phyloP scores from a whole-genome alignment of 2,888 invertebrate species.

The Pyralis farinalis region DNA sequence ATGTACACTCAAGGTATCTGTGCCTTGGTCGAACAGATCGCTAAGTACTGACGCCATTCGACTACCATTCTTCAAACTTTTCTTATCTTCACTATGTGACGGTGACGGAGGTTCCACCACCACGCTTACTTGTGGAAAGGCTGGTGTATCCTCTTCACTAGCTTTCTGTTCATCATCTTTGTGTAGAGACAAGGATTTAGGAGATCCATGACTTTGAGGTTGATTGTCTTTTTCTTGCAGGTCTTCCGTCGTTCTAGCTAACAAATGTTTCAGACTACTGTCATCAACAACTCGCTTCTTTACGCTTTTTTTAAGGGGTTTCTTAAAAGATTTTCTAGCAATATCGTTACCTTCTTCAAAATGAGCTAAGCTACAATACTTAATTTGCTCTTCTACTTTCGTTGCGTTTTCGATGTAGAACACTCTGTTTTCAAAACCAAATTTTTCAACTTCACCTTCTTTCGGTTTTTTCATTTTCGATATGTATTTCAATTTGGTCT shows the following conservation, averaged over 20 bases:
- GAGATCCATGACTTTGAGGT: constrained; percentile 21
- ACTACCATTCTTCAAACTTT: constrained; percentile 61
- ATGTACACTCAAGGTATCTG: constrained; percentile 64
- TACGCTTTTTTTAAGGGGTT: constrained; percentile 61
- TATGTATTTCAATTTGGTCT: constrained; percentile 80
- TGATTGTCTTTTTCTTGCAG: constrained; percentile 34
- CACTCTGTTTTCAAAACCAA: constrained; percentile 87
- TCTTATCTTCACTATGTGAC: constrained; percentile 82
- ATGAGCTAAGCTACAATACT: constrained; percentile 89
- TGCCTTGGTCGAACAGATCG: constrained; percentile 65
- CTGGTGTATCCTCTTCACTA: constrained; percentile 24
- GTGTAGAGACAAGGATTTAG: constrained; percentile 17
- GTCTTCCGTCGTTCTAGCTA: constrained; percentile 58
- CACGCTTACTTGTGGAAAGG: constrained; percentile 85
- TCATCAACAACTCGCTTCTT: constrained; percentile 63
- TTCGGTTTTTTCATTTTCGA: constrained; percentile 69
- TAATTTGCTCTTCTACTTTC: constrained; percentile 81
- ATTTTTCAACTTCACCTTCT: constrained; percentile 76
- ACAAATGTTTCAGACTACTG: constrained; percentile 45
- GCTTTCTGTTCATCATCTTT: constrained; percentile 14
- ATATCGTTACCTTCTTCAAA: constrained; percentile 93
- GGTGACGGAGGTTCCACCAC: constrained; percentile 89
- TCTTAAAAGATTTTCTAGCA: constrained; percentile 88
- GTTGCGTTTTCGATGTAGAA: constrained; percentile 80
- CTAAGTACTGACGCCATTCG: constrained; percentile 72